Base-by-base conservation (phyloP, 1,140 invertebrate genomes). In the Aphidius gifuensis region DNA sequence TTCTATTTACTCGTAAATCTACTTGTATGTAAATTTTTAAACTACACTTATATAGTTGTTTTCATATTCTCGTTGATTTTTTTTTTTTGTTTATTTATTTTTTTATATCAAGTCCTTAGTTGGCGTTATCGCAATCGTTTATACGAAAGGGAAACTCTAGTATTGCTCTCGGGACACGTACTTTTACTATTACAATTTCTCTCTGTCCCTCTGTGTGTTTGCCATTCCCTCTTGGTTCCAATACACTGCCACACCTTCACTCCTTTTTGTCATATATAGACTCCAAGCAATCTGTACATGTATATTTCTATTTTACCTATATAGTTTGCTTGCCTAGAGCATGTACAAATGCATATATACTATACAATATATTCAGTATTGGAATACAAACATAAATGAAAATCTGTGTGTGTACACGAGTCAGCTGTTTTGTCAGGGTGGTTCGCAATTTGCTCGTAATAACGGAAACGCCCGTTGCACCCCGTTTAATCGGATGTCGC, bases 401-500 rank as follows among this genome's bases (percentile, higher is more conserved):
- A 7, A 38, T 23, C 38, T 51, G 45, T 57, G 38, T 64, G 50
- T 59, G 43, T 45, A 58, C 51, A 38, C 53, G 67, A 74, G 71
- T 74, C 71, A 72, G 67, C 68, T 72, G 70, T 73, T 72, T 66
- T 67, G 62, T 67, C 62, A 67, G 57, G 50, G n/a, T 32, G 63
- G 48, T 59, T 64, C 61, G 62, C 68, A 74, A 73, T 72, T 74
- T 64, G 66, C 61, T 69, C 64, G 64, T 70, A 73, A 72, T 73
- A 73, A 70, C 68, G 71, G 71, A 73, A 71, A 69, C 63, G 50
- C 61, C 67, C 46, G 53, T 38, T 56, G 55, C 59, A 62, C 40
- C 58, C 66, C 50, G 62, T 64, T 72, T 71, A 74, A 74, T 74
- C 68, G 71, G 70, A 73, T 71, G 71, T 70, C 68, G 58, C 44